Base-by-base conservation (phyloP, 2,888 invertebrate species). In the Drosophila neotestacea region DNA sequence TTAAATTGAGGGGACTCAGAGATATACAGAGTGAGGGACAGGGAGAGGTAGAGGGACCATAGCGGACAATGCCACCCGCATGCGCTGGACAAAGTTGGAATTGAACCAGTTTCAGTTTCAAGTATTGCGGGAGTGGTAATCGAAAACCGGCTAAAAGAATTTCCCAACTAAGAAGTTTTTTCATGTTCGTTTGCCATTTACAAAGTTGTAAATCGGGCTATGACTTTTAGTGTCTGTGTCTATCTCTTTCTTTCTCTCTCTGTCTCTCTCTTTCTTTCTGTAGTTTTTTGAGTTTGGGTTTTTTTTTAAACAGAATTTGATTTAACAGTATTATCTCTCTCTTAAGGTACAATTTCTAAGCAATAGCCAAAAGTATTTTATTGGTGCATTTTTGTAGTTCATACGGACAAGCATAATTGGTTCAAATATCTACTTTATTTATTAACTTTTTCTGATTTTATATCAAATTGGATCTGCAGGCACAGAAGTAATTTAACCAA, bases 111-210 rank as follows among this genome's bases (percentile, higher is more conserved):
- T 84, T 60, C 64, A 54, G 52, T 36, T 52, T 32, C 32, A 56
- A 38, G 56, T 30, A 30, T 62, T 63, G 68, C 70, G 65, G 88
- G 88, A 88, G 88, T 88, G 88, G 83, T 79, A 65, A 61, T 46
- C 83, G 48, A 88, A 84, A 84, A 84, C 83, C 88, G 83, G 88
- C 84, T 83, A 71, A 88, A 58, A 84, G 88, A 88, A 84, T 86
- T 83, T 70, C 58, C 74, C 36, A 56, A 56, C 55, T 67, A 77
- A 84, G 84, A 88, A 85, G 88, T 86, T 79, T 88, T 82, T 82
- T 58, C 83, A 70, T 88, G 84, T 67, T 65, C 88, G 70, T 79
- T 88, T 88, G 86, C 86, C 83, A 88, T 88, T 83, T 83, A 55
- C 46, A 30, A 64, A 58, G 50, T 54, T 55, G 46, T 62, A 44